Base-by-base conservation (phyloP, 2,113 vertebrate species). In the Puntigrus tetrazona region DNA sequence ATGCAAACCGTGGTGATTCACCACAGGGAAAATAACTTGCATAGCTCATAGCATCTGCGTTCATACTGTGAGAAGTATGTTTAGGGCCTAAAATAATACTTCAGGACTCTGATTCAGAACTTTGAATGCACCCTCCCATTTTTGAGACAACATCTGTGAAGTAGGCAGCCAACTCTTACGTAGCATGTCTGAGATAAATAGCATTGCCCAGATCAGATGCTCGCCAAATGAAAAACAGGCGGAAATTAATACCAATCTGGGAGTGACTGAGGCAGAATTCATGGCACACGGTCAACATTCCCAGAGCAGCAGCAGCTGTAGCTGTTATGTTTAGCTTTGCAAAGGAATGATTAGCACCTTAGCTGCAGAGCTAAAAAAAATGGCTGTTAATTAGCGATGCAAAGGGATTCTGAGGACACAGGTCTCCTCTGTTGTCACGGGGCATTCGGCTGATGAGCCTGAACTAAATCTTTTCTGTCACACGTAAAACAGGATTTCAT, bases 401-500 rank as follows among this genome's bases (percentile, higher is more conserved):
- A 45, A 25, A 43, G 81, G 41, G 72, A 6, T 70, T 85, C 29
- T 73, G 36, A 38, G 45, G 52, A 65, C 20, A 61, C 6, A 27
- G 52, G 29, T 52, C 41, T 43, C n/a, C 75, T 52, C 50, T 77
- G 50, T 72, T 87, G 82, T 87, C 82, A 47, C 43, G 3, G 9
- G 41, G 34, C 67, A 86, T 78, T 84, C 41, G 27, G 72, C 72
- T 86, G 75, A 84, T 47, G 22, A 59, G 65, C 45, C 31, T 57
- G 18, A 74, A 22, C 59, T 65, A 76, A 87, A 86, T 84, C 78
- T 78, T 69, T 86, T 85, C 72, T 76, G 85, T 78, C 87, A 88
- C 50, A 85, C 41, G 4, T 81, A 50, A 74, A 78, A 84, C 38
- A 38, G 45, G 76, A 81, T 81, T 70, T 67, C 29, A 50, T 75